Conservation (phyloP, 2,888 invertebrate genomes). For the Cephus pygmeus region DNA sequence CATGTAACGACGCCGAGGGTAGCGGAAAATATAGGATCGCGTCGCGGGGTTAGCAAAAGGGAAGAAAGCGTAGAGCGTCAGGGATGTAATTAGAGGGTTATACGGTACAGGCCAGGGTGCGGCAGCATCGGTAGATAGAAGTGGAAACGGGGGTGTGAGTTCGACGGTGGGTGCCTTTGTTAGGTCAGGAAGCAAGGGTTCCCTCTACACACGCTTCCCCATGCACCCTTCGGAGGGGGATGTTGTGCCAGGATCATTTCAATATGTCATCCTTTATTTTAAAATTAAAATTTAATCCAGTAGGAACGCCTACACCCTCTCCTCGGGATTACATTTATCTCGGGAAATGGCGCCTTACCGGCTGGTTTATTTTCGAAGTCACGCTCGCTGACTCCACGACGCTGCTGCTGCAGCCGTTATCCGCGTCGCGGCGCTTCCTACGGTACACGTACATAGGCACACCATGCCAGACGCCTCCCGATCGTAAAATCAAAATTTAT, state of each 20-base stretch:
- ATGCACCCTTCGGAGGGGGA: constrained; percentile 33
- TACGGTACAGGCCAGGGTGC: constrained; percentile 27
- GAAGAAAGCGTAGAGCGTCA: constrained; percentile 16
- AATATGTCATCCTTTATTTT: constrained; percentile 63
- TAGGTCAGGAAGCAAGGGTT: not conserved
- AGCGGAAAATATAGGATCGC: constrained; percentile 26
- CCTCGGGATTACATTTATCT: constrained; percentile 55
- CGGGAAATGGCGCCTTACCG: constrained; percentile 46
- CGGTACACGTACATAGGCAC: not conserved
- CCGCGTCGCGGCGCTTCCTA: not conserved
- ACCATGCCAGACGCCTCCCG: constrained; percentile 18
- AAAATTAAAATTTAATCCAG: constrained; percentile 65
- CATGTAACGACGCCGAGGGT: constrained; percentile 56
- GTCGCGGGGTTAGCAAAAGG: constrained; percentile 17
- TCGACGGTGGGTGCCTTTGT: constrained; percentile 19
- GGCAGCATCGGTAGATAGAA: not conserved
- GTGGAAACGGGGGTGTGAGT: constrained; percentile 19
- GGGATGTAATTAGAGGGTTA: constrained; percentile 27
- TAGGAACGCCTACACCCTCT: constrained; percentile 30
- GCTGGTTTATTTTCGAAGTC: constrained; percentile 35
- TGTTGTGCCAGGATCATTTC: constrained; percentile 52
- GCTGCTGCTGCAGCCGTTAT: constrained; percentile 21
- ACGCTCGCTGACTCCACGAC: constrained; percentile 23
- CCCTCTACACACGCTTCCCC: not conserved
- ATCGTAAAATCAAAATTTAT: constrained; percentile 36